Percentiles rank a stretch among this genome's conserved stretches.
Conservation (phyloP, 23 tunicate species). For the Trididemnum clinides region DNA sequence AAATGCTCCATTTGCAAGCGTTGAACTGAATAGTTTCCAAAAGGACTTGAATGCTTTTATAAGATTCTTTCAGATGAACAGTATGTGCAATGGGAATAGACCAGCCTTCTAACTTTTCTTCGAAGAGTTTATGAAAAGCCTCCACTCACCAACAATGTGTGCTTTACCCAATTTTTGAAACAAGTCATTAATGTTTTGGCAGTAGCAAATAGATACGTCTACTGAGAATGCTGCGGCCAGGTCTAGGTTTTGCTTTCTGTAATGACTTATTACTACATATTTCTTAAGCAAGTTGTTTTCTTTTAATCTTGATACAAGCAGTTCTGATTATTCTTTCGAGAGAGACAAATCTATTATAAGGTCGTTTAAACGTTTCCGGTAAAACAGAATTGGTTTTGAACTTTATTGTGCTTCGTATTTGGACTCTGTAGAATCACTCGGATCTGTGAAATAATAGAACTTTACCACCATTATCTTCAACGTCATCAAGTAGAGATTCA, state of each 20-base stretch:
- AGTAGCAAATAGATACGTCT: slow-evolving; percentile 24
- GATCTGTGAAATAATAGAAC: too few relatives aligned
- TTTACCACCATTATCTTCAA: not conserved
- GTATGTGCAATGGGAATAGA: slow-evolving; percentile 24
- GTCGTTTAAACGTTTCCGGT: not conserved
- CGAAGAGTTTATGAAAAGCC: slow-evolving; percentile 31
- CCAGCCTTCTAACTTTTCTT: slow-evolving; percentile 31
- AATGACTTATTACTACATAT: slow-evolving; percentile 17
- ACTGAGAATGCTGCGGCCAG: slow-evolving; percentile 17
- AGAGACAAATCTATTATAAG: slow-evolving; percentile 21
- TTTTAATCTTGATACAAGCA: slow-evolving; percentile 21
- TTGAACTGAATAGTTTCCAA: slow-evolving; percentile 20
- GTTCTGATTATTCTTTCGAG: slow-evolving; percentile 31
- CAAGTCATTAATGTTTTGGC: not conserved
- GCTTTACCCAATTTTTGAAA: slow-evolving; percentile 13
- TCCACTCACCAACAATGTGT: slow-evolving; percentile 30
- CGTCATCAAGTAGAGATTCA: not conserved
- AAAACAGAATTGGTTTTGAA: slow-evolving; percentile 30
- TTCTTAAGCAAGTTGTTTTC: slow-evolving; percentile 22
- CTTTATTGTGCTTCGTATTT: slow-evolving; percentile 7
- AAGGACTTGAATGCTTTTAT: slow-evolving; percentile 32
- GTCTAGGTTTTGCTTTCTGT: slow-evolving; percentile 17
- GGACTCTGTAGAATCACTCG: slow-evolving; percentile 10
- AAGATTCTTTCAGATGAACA: slow-evolving; percentile 27
- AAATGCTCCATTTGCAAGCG: slow-evolving; percentile 12